Base-by-base conservation (phyloP, 2,888 invertebrate species). In the Acleris literana region DNA sequence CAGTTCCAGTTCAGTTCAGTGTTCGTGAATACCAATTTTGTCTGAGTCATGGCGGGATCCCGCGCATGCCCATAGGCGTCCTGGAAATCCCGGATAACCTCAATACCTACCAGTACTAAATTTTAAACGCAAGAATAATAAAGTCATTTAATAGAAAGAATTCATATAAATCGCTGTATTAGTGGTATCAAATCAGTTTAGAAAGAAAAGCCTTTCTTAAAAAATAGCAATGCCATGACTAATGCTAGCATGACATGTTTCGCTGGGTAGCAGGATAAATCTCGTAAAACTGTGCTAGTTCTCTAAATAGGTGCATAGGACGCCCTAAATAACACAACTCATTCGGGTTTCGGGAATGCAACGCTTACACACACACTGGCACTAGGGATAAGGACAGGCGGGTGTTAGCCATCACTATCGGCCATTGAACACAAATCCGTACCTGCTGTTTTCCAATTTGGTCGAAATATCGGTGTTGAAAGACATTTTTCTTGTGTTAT, bases 361-460 rank as follows among this genome's bases (percentile, higher is more conserved):
- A 74, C 76, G 77, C 74, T 64, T 73, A 66, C 70, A 63, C 74
- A 66, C 70, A 65, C 61, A 64, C 62, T 52, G 51, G 46, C 59
- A 64, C 59, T 65, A 52, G 62, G 67, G 71, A 73, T 69, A 76
- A 72, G 72, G 7, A n/a, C 60, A 71, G 74, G 72, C 78, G 76
- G 79, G 77, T 76, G 78, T 62, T 59, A 76, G 74, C 73, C 74
- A 71, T 74, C 63, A 71, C 73, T 77, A 78, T 76, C 72, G 71
- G 72, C 72, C 75, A 74, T 72, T 72, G 71, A 79, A 84, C 75
- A 69, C 55, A 78, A 77, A 80, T 78, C 72, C 86, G 76, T 90
- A 93, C 93, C 93, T 93, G 93, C 93, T 93, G 79, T 87, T 93
- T 81, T 93, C 93, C 91, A 93, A 83, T 79, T 88, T 92, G 59